Base-by-base conservation (phyloP, 2,113 vertebrate genomes). In the Nothocercus julius region DNA sequence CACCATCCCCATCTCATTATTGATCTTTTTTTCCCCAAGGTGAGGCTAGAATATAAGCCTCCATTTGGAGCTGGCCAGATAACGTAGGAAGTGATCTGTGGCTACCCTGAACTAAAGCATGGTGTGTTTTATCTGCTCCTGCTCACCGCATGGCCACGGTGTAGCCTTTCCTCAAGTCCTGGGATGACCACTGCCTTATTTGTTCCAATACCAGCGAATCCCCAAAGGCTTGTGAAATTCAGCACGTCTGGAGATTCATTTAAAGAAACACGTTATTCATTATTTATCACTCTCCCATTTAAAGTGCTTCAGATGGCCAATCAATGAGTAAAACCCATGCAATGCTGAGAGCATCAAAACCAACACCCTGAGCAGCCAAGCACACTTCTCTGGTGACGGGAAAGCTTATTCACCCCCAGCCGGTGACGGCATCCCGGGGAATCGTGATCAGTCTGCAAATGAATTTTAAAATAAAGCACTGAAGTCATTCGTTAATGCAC, bases 301-400 rank as follows among this genome's bases (percentile, higher is more conserved):
- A 11, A 74, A 87, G 85, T 6, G 42, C 38, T 83, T 51, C 73
- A 25, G 34, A 62, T 8, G 1, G 82, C 80, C 79, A 68, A 47
- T 34, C 30, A 25, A 2, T 49, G 92, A 84, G 64, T 16, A 64
- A 92, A 95, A 78, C 34, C 76, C 45, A 87, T 75, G 59, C 68
- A 38, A 42, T 8, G 42, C 76, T 47, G 42, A 44, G 8, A 91
- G 72, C 87, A n/a, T 32, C 63, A 13, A 7, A 54, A 32, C 2
- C 5, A 42, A 20, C 19, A 18, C 28, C 28, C 32, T 7, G 36
- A 32, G 9, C 27, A n/a, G 93, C 76, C 89, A 78, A 58, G 80
- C 80, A 0, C 3, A 64, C 90, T 88, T 96, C 90, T 93, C 93
- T 85, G 93, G 84, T 84, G 74, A 38, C 79, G 88, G 72, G 2